These are phyloP conservation scores for Anabas testudineus DNA, from an alignment of 2,797 vertebrate species.

Conservation along the genomic window DNA sequence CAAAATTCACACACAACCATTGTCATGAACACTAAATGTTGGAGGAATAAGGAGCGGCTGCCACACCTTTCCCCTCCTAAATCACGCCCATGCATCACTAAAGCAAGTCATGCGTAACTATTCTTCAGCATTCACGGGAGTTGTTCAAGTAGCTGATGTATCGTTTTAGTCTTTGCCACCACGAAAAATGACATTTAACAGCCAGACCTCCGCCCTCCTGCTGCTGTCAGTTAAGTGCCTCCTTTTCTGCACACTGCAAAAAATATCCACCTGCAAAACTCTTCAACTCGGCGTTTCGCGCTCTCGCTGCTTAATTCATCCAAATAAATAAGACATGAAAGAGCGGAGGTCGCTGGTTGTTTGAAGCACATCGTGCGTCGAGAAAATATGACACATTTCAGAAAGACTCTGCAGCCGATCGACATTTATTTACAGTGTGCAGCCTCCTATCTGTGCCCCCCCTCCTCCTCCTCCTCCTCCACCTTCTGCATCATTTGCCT, in stretches of 20 bases:
- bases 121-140: not conserved
- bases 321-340: not conserved
- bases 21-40: too few relatives aligned
- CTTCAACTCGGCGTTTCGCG: not conserved
- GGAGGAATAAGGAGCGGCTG: not conserved
- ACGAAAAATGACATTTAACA: not conserved
- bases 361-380: not conserved
- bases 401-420: not conserved
- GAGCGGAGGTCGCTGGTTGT: accelerated
- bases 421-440: slow-evolving; percentile 57
- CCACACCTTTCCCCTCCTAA: slow-evolving; percentile 23
- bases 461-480: too few relatives aligned
- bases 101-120: not conserved
- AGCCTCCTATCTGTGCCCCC: slow-evolving; percentile 40
- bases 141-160: too few relatives aligned
- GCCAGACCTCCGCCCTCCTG: slow-evolving; percentile 46
- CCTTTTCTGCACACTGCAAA: slow-evolving; percentile 60
- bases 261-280: slow-evolving; percentile 15
- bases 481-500: slow-evolving; percentile 46
- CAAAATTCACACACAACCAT: too few relatives aligned
- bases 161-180: slow-evolving; percentile 2
- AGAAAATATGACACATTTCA: not conserved
- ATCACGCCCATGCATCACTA: not conserved
- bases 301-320: accelerated
- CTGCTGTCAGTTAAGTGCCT: slow-evolving; percentile 32